A percentile compares a stretch with the other conserved stretches of the same genome.
Conservation (phyloP, 1,140 invertebrate species). For the Pantala flavescens region DNA sequence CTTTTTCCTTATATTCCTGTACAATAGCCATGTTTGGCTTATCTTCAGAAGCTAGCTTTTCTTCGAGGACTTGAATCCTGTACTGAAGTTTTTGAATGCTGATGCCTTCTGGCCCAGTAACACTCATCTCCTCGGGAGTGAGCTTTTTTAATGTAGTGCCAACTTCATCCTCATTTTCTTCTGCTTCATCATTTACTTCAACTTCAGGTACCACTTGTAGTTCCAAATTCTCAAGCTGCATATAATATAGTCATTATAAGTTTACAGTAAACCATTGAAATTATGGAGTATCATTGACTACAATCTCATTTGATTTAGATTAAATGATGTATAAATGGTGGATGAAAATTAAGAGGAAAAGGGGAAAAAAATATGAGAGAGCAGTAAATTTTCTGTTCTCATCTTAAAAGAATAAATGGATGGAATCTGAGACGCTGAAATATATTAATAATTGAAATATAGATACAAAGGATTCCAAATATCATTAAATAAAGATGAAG, state of each 20-base stretch:
- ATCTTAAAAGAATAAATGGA: no score
- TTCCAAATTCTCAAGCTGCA: conserved; percentile 49
- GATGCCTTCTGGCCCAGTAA: conserved; percentile 35
- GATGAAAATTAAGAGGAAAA: no score
- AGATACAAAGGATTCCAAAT: no score
- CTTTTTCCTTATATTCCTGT: conserved; percentile 54
- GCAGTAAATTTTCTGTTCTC: no score
- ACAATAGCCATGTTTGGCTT: conserved; percentile 75
- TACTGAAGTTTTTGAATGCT: conserved; percentile 45
- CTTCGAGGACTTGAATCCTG: conserved; percentile 51
- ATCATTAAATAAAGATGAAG: no score
- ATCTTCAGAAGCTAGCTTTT: conserved; percentile 47
- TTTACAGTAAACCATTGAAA: background rate
- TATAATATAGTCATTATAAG: no score
- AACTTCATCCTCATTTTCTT: conserved; percentile 21
- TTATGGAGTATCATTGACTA: background rate
- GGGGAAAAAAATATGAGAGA: no score
- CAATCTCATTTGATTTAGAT: no score
- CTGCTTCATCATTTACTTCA: conserved; percentile 31
- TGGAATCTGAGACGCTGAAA: no score
- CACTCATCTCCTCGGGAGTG: conserved; percentile 56
- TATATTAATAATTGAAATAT: no score
- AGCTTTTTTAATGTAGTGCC: conserved; percentile 41
- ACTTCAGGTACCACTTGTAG: conserved; percentile 56
- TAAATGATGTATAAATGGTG: no score